These are phyloP conservation scores for Lepus europaeus DNA, from an alignment of 2,113 vertebrate species.

Conservation along the genomic window DNA sequence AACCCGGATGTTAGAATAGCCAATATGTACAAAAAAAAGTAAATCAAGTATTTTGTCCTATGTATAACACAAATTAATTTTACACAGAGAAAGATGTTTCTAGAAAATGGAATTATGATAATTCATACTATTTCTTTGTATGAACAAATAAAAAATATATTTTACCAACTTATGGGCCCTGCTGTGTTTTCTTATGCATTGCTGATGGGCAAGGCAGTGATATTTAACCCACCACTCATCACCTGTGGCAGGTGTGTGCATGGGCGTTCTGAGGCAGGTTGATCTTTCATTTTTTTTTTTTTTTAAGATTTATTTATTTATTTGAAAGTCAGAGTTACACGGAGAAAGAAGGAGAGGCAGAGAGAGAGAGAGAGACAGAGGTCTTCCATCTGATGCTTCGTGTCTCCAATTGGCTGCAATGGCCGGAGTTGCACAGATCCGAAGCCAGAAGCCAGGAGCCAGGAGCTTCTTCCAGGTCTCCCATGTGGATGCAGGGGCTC, in stretches of 20 bases:
- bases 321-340: no score
- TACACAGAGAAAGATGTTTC: constrained; percentile 96
- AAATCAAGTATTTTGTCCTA: constrained; percentile 98
- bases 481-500: no score
- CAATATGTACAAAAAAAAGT: constrained; percentile 90
- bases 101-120: constrained; percentile 96
- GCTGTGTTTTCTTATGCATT: not conserved
- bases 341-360: no score
- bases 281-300: not conserved
- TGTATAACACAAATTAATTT: constrained; percentile 97
- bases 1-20: constrained; percentile 92
- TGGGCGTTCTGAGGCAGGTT: not conserved
- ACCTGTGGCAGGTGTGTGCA: accelerated
- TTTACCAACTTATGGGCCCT: constrained; percentile 90
- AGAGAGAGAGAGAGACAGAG: no score
- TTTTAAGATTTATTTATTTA: no score
- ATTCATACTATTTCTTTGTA: constrained; percentile 99
- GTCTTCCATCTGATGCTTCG: no score
- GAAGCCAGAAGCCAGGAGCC: no score
- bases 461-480: no score
- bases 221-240: not conserved
- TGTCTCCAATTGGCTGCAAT: no score
- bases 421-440: no score
- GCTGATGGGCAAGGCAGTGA: not conserved
- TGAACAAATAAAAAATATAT: constrained; percentile 99